phyloP scores from a whole-genome alignment of 64 coral and sea anemone species.

The Dendrophyllia cribrosa region DNA sequence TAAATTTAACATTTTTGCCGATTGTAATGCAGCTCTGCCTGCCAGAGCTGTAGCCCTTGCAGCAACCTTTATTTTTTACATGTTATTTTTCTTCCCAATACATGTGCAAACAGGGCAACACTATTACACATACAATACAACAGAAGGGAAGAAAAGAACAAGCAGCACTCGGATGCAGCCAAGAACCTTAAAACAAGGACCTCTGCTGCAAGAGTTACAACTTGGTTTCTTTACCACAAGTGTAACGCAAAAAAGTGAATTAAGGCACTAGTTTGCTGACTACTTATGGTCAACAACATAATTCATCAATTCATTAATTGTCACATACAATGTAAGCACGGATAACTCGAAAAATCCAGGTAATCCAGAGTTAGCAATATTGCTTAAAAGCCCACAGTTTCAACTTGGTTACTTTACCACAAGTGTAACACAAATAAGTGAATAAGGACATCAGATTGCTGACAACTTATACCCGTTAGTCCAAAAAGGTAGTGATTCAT shows the following conservation, averaged over 20 bases:
- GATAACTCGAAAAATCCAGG: too few species aligned
- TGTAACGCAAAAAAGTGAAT: slow-evolving; percentile 23
- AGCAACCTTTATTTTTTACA: too few species aligned
- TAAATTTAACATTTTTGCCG: too few species aligned
- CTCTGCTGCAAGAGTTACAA: neutral
- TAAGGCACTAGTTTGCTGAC: slow-evolving; percentile 25
- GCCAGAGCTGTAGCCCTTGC: too few species aligned
- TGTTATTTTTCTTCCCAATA: slow-evolving; percentile 6
- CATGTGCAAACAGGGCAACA: neutral
- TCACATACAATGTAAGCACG: too few species aligned
- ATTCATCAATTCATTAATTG: too few species aligned
- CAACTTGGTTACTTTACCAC: slow-evolving; percentile 32
- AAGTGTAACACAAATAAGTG: slow-evolving; percentile 38
- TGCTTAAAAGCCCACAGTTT: too few species aligned
- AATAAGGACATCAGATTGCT: neutral
- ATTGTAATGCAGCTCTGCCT: too few species aligned
- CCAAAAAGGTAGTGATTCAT: too few species aligned
- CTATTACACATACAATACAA: neutral
- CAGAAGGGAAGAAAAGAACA: slow-evolving; percentile 8
- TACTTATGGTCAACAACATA: neutral
- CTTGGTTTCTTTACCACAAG: slow-evolving; percentile 42
- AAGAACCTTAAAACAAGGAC: slow-evolving; percentile 20
- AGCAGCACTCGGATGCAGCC: neutral
- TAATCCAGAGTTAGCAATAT: too few species aligned
- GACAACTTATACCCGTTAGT: neutral